Base-by-base conservation (phyloP, 2,888 invertebrate genomes). In the Eumacrocentrus americanus region DNA sequence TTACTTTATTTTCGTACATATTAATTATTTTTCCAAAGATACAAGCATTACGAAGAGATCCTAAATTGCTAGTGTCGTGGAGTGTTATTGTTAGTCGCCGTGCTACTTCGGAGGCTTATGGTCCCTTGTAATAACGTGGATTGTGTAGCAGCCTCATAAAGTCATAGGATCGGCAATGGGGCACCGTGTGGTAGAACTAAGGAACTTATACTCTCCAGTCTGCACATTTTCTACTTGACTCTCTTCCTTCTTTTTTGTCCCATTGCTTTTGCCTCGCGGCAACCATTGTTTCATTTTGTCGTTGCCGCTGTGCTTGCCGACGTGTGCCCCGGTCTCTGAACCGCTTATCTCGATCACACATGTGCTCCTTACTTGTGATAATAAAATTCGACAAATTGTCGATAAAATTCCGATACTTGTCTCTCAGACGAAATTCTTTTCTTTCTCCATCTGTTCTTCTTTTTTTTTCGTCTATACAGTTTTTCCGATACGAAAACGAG, bases 161-260 rank as follows among this genome's bases (percentile, higher is more conserved):
- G 71, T 68, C 71, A 68, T 68, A 69, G 67, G 63, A 66, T 67
- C 69, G 68, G 69, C 68, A 66, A 67, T 67, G 69, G 65, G 59
- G 44, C 51, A 42, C 47, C 50, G n/a, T n/a, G n/a, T n/a, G 48
- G 22, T 11, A 42, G 23, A 7, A 23, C 37, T 9, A 14, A 7
- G 22, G 44, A 56, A 23, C 38, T 38, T 48, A 40, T 14, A 23
- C 25, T 42, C 22, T 37, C 42, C 35, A 34, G 3, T 16, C 11
- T 25, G 11, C 12, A 20, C 9, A 23, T 51, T 25, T 9, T 7
- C 9, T 25, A 12, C 25, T 16, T 23, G 11, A 40, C 12, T 52
- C 38, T 42, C 9, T 53, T 29, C 2, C 25, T 25, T 40, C 38
- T 40, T 14, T 40, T 37, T 37, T 11, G 29, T 22, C n/a, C n/a